These are phyloP conservation scores for Strigamia maritima DNA, from an alignment of 2,888 invertebrate genomes.

Conservation along the genomic window DNA sequence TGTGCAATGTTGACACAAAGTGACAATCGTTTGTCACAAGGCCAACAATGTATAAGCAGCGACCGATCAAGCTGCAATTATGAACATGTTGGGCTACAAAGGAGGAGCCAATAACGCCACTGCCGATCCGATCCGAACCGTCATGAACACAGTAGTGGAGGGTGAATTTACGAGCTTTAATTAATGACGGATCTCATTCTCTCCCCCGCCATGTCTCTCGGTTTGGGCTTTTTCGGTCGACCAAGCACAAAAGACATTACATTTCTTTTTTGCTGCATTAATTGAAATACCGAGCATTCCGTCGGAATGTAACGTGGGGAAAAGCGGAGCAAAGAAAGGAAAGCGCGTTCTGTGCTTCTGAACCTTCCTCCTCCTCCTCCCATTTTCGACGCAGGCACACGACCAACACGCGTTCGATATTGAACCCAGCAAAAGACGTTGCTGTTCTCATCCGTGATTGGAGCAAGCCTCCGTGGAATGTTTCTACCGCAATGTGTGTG, in stretches of 20 bases:
- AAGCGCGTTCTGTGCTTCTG: no score
- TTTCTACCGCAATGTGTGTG: constrained; percentile 23
- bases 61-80: constrained; percentile 10
- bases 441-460: constrained; percentile 21
- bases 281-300: constrained; percentile 38
- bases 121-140: background rate
- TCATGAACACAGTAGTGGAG: constrained; percentile 34
- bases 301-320: constrained; percentile 33
- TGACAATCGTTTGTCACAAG: constrained; percentile 36
- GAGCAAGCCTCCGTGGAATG: background rate
- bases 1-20: constrained; percentile 34
- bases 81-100: constrained; percentile 20
- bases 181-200: constrained; percentile 35
- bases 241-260: constrained; percentile 36
- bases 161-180: constrained; percentile 37
- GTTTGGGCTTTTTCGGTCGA: constrained; percentile 33
- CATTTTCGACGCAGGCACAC: background rate
- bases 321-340: constrained; percentile 19
- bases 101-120: background rate
- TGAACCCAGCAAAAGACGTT: background rate
- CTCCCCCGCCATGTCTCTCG: background rate
- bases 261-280: constrained; percentile 36
- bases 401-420: constrained; percentile 6
- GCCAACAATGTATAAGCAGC: constrained; percentile 8
- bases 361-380: background rate